Percentiles rank a stretch among this genome's conserved stretches.
phyloP scores from a whole-genome alignment of 92 coral and sea anemone species.

The Epizoanthus illoricatus region DNA sequence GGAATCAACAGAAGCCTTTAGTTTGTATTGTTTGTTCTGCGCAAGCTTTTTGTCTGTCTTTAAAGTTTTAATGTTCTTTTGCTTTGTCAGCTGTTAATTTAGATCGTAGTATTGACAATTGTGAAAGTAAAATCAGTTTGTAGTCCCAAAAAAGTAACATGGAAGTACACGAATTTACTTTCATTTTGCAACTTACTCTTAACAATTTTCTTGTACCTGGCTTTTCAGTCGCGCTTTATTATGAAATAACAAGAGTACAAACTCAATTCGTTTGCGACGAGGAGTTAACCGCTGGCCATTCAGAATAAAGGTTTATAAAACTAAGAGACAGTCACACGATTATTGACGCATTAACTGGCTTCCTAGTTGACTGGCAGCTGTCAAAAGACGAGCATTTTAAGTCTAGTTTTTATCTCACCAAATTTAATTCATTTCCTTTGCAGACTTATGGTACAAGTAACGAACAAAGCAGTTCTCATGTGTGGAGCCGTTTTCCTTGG shows the following conservation, averaged over 20 bases:
- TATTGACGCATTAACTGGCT: slow-evolving; percentile 13
- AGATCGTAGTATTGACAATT: neutral
- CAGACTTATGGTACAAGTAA: neutral
- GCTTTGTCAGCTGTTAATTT: slow-evolving; percentile 6
- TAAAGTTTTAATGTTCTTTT: slow-evolving; percentile 5
- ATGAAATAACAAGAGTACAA: neutral
- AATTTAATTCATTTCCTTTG: slow-evolving; percentile 25
- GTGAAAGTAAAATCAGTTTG: neutral
- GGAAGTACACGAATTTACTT: neutral
- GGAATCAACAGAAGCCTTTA: neutral
- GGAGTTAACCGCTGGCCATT: slow-evolving; percentile 33
- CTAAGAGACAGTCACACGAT: slow-evolving; percentile 9
- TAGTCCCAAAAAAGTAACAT: slow-evolving; percentile 3
- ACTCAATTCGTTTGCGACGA: slow-evolving; percentile 6
- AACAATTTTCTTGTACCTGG: neutral
- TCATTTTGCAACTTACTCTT: neutral
- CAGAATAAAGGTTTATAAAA: neutral
- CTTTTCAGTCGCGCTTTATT: neutral
- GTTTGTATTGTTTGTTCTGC: neutral
- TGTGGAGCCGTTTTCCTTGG: slow-evolving; percentile 25
- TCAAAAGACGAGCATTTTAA: neutral
- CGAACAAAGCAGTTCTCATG: slow-evolving; percentile 20
- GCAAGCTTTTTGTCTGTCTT: slow-evolving; percentile 3
- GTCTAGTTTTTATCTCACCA: neutral
- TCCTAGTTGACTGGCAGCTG: slow-evolving; percentile 8